Percentiles rank a stretch among this genome's conserved stretches.
Conservation (phyloP, 2,113 vertebrate genomes). For the Danionella cerebrum region DNA sequence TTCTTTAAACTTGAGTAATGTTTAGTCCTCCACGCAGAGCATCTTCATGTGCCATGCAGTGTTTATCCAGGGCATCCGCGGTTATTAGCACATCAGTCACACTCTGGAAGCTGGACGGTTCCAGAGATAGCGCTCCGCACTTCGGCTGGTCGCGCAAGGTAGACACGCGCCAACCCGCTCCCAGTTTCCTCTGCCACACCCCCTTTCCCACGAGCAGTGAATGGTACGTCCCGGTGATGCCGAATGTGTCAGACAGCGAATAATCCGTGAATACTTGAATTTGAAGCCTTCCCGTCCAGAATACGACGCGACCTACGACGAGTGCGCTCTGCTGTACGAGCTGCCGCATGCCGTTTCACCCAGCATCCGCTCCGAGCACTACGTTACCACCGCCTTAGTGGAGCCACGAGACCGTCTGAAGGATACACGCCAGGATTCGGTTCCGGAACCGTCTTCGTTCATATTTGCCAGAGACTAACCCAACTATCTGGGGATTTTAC, state of each 20-base stretch:
- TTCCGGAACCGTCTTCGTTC: background rate
- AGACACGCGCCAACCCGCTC: slow-evolving; percentile 2
- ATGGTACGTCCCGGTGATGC: slow-evolving; percentile 29
- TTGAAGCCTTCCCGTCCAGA: slow-evolving; percentile 16
- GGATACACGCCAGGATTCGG: slow-evolving; percentile 12
- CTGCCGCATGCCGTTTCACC: slow-evolving; percentile 3
- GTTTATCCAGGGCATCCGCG: background rate
- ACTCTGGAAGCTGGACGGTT: slow-evolving; percentile 5
- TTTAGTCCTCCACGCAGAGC: no score
- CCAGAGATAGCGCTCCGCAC: background rate
- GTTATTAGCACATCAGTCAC: slow-evolving; percentile 17
- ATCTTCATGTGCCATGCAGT: background rate
- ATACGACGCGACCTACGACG: slow-evolving; percentile 3
- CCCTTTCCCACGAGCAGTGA: slow-evolving; percentile 10
- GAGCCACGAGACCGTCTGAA: slow-evolving; percentile 4
- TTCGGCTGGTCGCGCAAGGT: background rate
- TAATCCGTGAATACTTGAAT: slow-evolving; percentile 15
- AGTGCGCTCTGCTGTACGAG: background rate
- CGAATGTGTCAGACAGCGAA: slow-evolving; percentile 8
- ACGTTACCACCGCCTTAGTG: background rate
- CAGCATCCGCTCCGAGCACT: slow-evolving; percentile 20
- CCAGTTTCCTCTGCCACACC: slow-evolving; percentile 2
- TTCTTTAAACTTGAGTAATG: no score
- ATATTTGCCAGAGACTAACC: background rate
- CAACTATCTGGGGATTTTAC: slow-evolving; percentile 1